Percentiles rank a stretch among this genome's conserved stretches.
These are phyloP conservation scores for Enteromius viviparus DNA, from an alignment of 2,797 vertebrate species.

Conservation along the genomic window DNA sequence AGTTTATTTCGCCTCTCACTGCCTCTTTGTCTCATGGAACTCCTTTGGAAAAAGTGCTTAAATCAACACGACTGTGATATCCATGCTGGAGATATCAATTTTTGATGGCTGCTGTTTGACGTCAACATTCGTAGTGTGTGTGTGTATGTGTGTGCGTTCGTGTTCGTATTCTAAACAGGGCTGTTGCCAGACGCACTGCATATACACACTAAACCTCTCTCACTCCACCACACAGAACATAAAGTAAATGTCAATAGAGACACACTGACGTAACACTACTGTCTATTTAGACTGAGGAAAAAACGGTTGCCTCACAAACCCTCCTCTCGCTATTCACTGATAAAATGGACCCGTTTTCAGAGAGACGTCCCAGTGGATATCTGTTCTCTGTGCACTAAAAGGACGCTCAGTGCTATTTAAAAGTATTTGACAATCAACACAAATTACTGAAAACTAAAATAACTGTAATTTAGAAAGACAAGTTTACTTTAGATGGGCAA, in stretches of 20 bases:
- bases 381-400: neutral
- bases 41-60: neutral
- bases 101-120: conserved; percentile 10
- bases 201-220: conserved; percentile 29
- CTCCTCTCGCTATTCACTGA: conserved; percentile 20
- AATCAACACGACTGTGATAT: neutral
- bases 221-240: conserved; percentile 40
- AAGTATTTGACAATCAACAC: neutral
- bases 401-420: neutral
- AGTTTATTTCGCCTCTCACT: conserved; percentile 12
- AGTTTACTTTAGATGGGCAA: neutral
- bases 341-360: conserved; percentile 18
- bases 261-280: conserved; percentile 47
- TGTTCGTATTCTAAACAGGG: conserved; percentile 28
- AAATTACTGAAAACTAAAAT: neutral
- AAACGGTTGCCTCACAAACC: conserved; percentile 47
- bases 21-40: neutral
- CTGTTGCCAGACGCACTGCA: conserved; percentile 25
- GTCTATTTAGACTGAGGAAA: conserved; percentile 45
- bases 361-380: neutral
- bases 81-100: neutral
- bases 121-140: conserved; percentile 9
- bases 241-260: conserved; percentile 57
- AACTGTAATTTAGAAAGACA: neutral
- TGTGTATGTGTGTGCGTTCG: neutral